Evolutionary conservation across 2,113 vertebrate genomes (phyloP), one percentile per base, ranked within the genome.

Genomic region (Eulemur rufifrons): DNA sequence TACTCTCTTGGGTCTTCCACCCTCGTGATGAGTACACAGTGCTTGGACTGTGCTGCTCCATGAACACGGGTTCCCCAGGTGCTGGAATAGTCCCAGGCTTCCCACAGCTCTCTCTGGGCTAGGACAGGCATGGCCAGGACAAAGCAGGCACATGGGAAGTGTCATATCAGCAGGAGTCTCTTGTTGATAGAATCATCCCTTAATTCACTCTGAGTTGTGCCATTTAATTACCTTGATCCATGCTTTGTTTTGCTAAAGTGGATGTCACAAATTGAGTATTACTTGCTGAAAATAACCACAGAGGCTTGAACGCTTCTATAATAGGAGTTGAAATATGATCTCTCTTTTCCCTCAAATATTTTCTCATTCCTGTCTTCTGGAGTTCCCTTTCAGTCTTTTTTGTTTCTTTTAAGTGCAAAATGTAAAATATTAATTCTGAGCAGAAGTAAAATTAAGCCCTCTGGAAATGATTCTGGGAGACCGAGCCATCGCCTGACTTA

Each of bases 371-470:
- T 18, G 64, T 89, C 77, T 82, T 96, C 80, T 59, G 0, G 0
- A 29, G 21, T 73, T 87, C 80, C 54, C 76, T 96, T 94, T 83
- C 80, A 68, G 37, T 76, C 69, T 27, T 92, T 91, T 84, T 93
- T 92, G 84, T 97, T 96, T 96, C 89, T 92, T 96, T 98, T 42
- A 76, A 98, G 97, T 95, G 87, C 83, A 73, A 94, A 94, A 91
- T 0, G 50, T 98, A 97, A 98, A 98, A 98, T 98, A 98, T 98
- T 98, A 98, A 98, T 98, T 98, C 98, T 97, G 96, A 98, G 94
- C 95, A 89, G 98, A 98, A 98, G 98, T 98, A 97, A 99, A 99
- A 99, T 97, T 91, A 98, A 98, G 97, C 97, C 97, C 97, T 98
- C 92, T 97, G 98, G 98, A 98, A 98, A 98, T 0, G 84, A 97